phyloP scores from a whole-genome alignment of 2,797 vertebrate species.

The Corythornis leucogaster region DNA sequence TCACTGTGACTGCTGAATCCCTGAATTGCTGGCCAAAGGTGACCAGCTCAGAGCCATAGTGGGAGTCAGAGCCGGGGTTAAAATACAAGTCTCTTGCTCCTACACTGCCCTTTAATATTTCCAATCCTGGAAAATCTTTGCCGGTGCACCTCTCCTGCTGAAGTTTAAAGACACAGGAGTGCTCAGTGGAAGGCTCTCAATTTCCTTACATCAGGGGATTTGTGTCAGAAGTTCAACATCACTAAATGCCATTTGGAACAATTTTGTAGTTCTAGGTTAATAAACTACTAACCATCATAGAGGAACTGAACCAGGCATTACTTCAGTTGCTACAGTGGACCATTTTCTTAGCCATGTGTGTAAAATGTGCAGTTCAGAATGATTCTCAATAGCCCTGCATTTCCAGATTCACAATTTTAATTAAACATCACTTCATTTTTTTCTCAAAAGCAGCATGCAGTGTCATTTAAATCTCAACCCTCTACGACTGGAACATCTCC shows the following conservation, averaged over 20 bases:
- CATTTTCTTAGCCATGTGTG: not conserved
- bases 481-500: not conserved
- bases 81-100: not conserved
- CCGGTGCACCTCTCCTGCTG: not conserved
- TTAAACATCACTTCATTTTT: not conserved
- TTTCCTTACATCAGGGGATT: not conserved
- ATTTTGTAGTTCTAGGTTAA: slow-evolving; percentile 57
- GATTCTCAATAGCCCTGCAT: not conserved
- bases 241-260: slow-evolving; percentile 29
- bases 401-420: slow-evolving; percentile 28
- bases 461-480: not conserved
- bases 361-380: not conserved
- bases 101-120: not conserved
- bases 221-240: slow-evolving; percentile 19
- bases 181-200: not conserved
- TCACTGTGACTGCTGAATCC: not conserved
- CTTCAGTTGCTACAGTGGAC: not conserved
- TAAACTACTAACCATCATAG: slow-evolving; percentile 5
- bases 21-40: not conserved
- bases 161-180: not conserved
- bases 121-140: not conserved
- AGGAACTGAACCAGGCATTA: not conserved
- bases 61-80: not conserved
- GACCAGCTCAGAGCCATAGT: not conserved
- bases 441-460: not conserved